These are phyloP conservation scores for Parazoanthus swiftii DNA, from an alignment of 92 coral and sea anemone species.

Conservation along the genomic window DNA sequence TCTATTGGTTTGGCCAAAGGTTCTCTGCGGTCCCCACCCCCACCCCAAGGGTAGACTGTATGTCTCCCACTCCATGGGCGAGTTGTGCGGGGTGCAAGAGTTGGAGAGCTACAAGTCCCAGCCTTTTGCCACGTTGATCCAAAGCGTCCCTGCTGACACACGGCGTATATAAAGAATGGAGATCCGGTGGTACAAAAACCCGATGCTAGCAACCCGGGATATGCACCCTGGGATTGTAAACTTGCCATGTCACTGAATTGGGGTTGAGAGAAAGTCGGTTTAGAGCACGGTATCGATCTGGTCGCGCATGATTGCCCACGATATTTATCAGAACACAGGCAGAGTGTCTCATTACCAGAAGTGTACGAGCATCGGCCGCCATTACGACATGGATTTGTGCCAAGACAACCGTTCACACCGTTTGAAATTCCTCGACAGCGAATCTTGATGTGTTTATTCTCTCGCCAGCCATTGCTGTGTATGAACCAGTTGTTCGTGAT, in stretches of 20 bases:
- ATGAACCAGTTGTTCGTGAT: slow-evolving; percentile 66
- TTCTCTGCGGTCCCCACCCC: slow-evolving; percentile 14
- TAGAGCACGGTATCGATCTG: slow-evolving; percentile 46
- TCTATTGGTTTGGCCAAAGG: slow-evolving; percentile 34
- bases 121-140: slow-evolving; percentile 26
- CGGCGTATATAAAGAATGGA: slow-evolving; percentile 49
- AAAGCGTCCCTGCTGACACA: slow-evolving; percentile 47
- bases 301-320: slow-evolving; percentile 53
- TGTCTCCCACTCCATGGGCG: slow-evolving; percentile 17
- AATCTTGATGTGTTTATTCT: slow-evolving; percentile 31
- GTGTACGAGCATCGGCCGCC: slow-evolving; percentile 59
- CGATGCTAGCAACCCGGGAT: slow-evolving; percentile 57
- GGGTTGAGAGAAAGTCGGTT: background rate
- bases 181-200: slow-evolving; percentile 50
- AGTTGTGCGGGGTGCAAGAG: background rate
- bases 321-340: slow-evolving; percentile 60
- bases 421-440: slow-evolving; percentile 65
- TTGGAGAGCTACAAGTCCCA: slow-evolving; percentile 25
- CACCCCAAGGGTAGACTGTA: slow-evolving; percentile 19
- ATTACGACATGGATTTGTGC: slow-evolving; percentile 51
- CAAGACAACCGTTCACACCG: slow-evolving; percentile 48
- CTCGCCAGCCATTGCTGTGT: slow-evolving; percentile 55
- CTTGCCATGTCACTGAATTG: slow-evolving; percentile 17
- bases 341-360: slow-evolving; percentile 79
- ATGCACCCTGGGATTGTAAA: slow-evolving; percentile 24